These are phyloP conservation scores for Meteorus colon DNA, from an alignment of 2,888 invertebrate genomes.

Conservation along the genomic window DNA sequence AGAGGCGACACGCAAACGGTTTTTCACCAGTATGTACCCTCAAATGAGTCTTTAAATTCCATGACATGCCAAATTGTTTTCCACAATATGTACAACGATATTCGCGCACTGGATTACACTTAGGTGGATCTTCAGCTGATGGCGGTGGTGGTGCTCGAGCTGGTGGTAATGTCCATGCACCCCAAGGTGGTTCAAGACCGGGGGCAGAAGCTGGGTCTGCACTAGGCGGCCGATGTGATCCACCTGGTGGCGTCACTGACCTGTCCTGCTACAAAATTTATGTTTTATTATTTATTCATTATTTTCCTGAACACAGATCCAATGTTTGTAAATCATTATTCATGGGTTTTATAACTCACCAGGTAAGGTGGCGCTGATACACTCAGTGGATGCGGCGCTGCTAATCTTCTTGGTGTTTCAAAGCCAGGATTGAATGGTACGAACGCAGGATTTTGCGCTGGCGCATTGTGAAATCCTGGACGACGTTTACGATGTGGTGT, in stretches of 20 bases:
- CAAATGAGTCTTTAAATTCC: conserved; percentile 92
- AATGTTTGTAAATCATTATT: not conserved
- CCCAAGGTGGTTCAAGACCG: conserved; percentile 68
- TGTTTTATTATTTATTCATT: not conserved
- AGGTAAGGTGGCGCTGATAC: conserved; percentile 83
- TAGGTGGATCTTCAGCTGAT: conserved; percentile 76
- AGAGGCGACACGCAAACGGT: conserved; percentile 90
- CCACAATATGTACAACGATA: conserved; percentile 93
- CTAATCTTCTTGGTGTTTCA: conserved; percentile 75
- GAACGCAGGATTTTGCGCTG: conserved; percentile 90
- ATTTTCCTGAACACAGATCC: conserved; percentile 14
- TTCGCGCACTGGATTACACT: conserved; percentile 83
- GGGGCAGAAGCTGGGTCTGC: conserved; percentile 68
- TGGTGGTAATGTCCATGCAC: conserved; percentile 71
- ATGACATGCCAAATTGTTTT: conserved; percentile 94
- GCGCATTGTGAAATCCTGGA: conserved; percentile 91
- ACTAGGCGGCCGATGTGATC: conserved; percentile 69
- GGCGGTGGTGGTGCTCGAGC: conserved; percentile 78
- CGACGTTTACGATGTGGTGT: conserved; percentile 90
- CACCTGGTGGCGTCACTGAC: conserved; percentile 69
- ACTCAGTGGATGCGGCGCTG: conserved; percentile 81
- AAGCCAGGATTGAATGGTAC: conserved; percentile 80
- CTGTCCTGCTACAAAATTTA: conserved; percentile 64
- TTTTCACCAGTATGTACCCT: conserved; percentile 92
- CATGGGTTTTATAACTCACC: conserved; percentile 57